phyloP scores from a whole-genome alignment of 2,797 vertebrate species.

The Chanos chanos region DNA sequence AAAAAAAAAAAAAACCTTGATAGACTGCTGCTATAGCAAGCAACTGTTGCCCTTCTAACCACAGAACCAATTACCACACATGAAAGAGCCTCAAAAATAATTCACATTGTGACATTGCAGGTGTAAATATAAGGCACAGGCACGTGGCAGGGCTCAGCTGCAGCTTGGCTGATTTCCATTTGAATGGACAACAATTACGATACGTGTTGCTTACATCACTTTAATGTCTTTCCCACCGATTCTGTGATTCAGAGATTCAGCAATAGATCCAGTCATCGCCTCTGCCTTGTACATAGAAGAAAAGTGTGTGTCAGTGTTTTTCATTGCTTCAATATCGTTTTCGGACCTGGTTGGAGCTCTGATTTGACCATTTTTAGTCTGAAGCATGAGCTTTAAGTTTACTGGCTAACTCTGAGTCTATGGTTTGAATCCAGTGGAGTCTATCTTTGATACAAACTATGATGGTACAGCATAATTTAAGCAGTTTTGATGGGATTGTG shows the following conservation, averaged over 20 bases:
- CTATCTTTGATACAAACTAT: too few species aligned
- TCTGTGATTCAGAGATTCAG: conserved; percentile 11
- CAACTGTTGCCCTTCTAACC: conserved; percentile 21
- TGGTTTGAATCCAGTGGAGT: too few species aligned
- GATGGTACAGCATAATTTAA: too few species aligned
- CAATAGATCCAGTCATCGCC: not conserved
- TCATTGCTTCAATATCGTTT: too few species aligned
- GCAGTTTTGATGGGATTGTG: too few species aligned
- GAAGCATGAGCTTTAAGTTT: not conserved
- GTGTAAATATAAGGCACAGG: conserved; percentile 31
- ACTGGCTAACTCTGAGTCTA: too few species aligned
- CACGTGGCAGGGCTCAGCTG: conserved; percentile 29
- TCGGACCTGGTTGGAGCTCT: too few species aligned
- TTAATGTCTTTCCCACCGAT: conserved; percentile 26
- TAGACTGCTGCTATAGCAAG: conserved; percentile 19
- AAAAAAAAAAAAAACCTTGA: conserved; percentile 13
- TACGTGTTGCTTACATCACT: conserved; percentile 31
- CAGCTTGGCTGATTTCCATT: conserved; percentile 47
- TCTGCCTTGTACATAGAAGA: too few species aligned
- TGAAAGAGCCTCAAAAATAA: conserved; percentile 29
- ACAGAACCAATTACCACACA: conserved; percentile 29
- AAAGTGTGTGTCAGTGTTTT: too few species aligned
- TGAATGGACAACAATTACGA: conserved; percentile 46
- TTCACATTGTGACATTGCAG: conserved; percentile 35
- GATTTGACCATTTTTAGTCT: too few species aligned